These are phyloP conservation scores for Hippotragus niger DNA, from an alignment of 2,113 vertebrate species.

Conservation along the genomic window DNA sequence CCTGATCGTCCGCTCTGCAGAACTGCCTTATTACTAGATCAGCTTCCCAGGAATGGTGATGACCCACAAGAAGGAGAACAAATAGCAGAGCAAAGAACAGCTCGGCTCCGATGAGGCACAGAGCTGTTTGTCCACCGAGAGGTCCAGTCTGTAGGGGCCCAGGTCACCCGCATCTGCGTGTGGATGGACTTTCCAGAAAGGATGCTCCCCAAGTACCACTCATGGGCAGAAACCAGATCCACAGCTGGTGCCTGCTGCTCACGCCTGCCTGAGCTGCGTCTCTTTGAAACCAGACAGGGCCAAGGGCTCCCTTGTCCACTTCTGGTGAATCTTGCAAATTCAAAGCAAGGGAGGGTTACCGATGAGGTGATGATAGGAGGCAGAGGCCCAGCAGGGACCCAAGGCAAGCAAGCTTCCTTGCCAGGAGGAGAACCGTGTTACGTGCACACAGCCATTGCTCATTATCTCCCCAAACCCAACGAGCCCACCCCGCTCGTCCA, in stretches of 20 bases:
- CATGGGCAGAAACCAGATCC: background rate
- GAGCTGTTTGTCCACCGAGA: background rate
- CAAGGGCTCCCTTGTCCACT: background rate
- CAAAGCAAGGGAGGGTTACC: background rate
- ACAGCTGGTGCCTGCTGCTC: rapidly evolving
- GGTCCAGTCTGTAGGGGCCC: background rate
- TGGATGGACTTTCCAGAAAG: background rate
- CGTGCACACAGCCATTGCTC: background rate
- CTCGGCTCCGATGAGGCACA: background rate
- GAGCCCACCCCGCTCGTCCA: background rate
- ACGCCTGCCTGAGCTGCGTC: background rate
- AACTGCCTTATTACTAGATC: background rate
- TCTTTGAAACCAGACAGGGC: background rate
- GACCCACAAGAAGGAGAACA: background rate
- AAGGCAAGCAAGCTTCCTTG: background rate
- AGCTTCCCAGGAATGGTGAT: background rate
- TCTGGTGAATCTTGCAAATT: background rate
- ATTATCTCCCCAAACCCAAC: background rate
- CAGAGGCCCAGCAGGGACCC: background rate
- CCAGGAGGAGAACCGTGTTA: background rate
- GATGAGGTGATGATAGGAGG: background rate
- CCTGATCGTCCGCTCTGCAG: background rate
- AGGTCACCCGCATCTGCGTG: background rate
- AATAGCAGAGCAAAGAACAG: background rate
- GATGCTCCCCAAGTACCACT: background rate